Base-by-base conservation (phyloP, 2,888 invertebrate species). In the Lottia gigantea region DNA sequence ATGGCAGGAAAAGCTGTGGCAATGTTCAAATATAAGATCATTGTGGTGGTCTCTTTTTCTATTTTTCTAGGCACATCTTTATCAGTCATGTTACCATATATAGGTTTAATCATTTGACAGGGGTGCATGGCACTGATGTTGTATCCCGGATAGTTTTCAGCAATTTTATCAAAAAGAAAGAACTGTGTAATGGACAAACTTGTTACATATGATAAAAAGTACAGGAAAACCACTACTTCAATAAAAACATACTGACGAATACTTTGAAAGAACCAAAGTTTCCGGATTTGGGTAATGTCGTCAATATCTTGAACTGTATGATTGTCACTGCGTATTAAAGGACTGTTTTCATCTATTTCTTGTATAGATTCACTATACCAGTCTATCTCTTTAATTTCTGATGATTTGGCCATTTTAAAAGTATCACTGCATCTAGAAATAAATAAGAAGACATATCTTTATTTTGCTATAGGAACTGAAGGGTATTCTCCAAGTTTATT, bases 1-100 rank as follows among this genome's bases (percentile, higher is more conserved):
- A 72, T 46, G 0, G 75, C 74, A 7, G 67, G 64, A n/a, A 71
- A 67, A 15, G 65, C 72, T 25, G 71, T 65, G 14, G 72, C 25
- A 16, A 75, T 72, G 7, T 46, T 49, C 40, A 76, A 46, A 26
- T 64, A 71, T 61, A 70, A 65, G 2, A 71, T 64, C 16, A 66
- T 45, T 15, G 65, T 26, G 16, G 72, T 55, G 8, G 72, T 55
- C 26, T 71, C 72, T 16, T 65, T 49, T 26, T 75, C 71, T 16
- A 75, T 65, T 3, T 46, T 40, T 47, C 63, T 64, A 26, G 16
- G 26, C 12, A 67, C 11, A 15, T 25, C 16, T 26, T 64, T 64
- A 31, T 16, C 66, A 16, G 67, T 55, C 25, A 55, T 55, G 61
- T 67, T 67, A 26, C 31, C 49, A 26, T 31, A n/a, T 11, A 46